These are phyloP conservation scores for Tragelaphus buxtoni DNA, from an alignment of 2,113 vertebrate species.

Conservation along the genomic window DNA sequence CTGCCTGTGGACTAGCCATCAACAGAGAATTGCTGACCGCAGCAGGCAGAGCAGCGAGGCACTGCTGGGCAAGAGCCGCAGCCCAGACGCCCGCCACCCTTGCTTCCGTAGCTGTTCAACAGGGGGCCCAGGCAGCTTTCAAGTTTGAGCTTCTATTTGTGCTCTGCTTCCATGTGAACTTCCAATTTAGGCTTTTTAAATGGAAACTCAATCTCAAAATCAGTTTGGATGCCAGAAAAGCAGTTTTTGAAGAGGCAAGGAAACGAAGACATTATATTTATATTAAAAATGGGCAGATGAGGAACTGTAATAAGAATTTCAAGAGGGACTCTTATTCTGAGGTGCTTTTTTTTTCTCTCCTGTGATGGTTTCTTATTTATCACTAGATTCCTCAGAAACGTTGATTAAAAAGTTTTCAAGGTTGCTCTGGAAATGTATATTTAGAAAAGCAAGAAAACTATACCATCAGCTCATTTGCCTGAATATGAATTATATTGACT, in stretches of 20 bases:
- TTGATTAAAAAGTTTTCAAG: slow-evolving; percentile 23
- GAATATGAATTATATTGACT: not conserved
- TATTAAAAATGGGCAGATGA: slow-evolving; percentile 62
- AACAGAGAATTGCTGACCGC: slow-evolving; percentile 55
- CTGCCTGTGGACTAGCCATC: slow-evolving; percentile 27
- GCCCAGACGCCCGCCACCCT: slow-evolving; percentile 42
- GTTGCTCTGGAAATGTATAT: slow-evolving; percentile 22
- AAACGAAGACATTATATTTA: slow-evolving; percentile 66
- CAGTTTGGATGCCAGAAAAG: slow-evolving; percentile 69
- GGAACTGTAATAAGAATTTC: slow-evolving; percentile 61
- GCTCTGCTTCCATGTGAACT: slow-evolving; percentile 63
- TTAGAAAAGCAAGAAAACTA: slow-evolving; percentile 26
- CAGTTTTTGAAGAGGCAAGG: slow-evolving; percentile 67
- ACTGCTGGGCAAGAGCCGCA: slow-evolving; percentile 15
- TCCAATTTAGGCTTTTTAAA: slow-evolving; percentile 73
- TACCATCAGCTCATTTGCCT: not conserved
- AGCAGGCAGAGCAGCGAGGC: slow-evolving; percentile 3
- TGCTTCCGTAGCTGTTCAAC: slow-evolving; percentile 54
- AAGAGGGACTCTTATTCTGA: slow-evolving; percentile 42
- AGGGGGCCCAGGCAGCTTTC: slow-evolving; percentile 56
- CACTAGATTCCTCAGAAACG: slow-evolving; percentile 1
- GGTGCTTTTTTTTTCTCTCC: not conserved
- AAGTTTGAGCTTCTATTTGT: slow-evolving; percentile 68
- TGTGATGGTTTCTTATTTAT: not conserved
- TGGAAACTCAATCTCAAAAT: slow-evolving; percentile 75